phyloP scores from a whole-genome alignment of 2,797 vertebrate genomes.

The Syndactyla subalaris region DNA sequence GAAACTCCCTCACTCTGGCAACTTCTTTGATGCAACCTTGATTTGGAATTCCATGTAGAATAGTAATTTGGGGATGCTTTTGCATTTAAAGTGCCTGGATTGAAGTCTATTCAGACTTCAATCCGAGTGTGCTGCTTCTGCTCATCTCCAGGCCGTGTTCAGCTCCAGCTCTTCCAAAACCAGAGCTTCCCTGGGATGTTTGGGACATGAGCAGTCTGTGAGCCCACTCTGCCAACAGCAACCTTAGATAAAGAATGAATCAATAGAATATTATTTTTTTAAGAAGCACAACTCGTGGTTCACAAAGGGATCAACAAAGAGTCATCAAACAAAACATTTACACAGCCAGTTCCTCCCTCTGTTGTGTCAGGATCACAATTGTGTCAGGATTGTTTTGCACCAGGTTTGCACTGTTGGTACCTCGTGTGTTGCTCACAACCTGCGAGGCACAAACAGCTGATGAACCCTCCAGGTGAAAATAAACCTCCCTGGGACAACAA shows the following conservation, averaged over 20 bases:
- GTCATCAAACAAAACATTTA: neutral
- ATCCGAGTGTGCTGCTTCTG: neutral
- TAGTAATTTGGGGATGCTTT: neutral
- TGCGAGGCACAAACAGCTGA: neutral
- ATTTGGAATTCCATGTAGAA: neutral
- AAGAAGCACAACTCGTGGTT: neutral
- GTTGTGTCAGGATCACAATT: neutral
- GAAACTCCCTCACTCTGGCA: neutral
- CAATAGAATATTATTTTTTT: neutral
- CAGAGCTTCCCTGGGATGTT: neutral
- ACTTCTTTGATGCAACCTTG: neutral
- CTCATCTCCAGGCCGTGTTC: neutral
- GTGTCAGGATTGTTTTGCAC: no score
- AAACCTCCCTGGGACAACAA: neutral
- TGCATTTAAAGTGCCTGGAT: neutral
- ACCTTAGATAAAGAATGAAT: neutral
- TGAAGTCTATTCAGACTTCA: neutral
- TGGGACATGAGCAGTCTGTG: rapidly evolving
- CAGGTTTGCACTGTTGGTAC: neutral
- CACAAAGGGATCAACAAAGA: neutral
- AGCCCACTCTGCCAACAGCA: neutral
- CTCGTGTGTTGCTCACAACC: rapidly evolving
- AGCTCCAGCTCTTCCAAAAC: neutral
- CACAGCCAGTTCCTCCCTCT: neutral
- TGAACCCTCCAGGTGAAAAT: neutral